Base-by-base conservation (phyloP, 2,888 invertebrate species). In the Leptopterna dolabrata region DNA sequence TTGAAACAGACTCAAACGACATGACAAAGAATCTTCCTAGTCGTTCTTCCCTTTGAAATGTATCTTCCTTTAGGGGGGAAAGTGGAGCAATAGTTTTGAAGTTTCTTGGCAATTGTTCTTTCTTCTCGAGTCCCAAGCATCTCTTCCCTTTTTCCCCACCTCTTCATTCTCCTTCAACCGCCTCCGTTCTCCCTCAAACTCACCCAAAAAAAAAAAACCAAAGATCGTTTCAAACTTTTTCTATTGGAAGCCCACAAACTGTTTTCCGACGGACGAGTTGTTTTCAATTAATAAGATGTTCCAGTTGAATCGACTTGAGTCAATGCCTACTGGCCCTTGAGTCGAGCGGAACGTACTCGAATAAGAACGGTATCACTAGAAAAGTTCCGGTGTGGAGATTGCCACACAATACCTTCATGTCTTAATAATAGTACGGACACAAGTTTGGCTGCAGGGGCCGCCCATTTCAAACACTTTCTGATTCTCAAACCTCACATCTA, bases 101-200 rank as follows among this genome's bases (percentile, higher is more conserved):
- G 19, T 78, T 78, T 78, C 78, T 78, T 78, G 78, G 78, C 78
- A 43, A 78, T 78, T 78, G 78, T 78, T 78, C 78, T 78, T 78
- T 19, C 43, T 78, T 45, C 47, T 43, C 16, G 13, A 24, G 27
- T 24, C 43, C n/a, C 27, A 14, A 27, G 16, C 13, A 14, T n/a
- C 78, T n/a, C n/a, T n/a, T n/a, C 7, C 4, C 45, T 78, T 24
- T 78, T 41, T 41, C 14, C 73, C 19, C 73, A 41, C 73, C 73
- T 78, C 41, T 45, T 78, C 27, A 36, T 78, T 45, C 78, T 45
- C 43, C 43, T 19, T 36, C 36, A 7, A 36, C 47, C 78, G n/a
- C 41, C 13, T 16, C 45, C 78, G 78, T 76, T 76, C 43, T 13
- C 36, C 76, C 76, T 76, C 24, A 43, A 36, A 11, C 43, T 76